A percentile compares a stretch with the other conserved stretches of the same genome.
Conservation (phyloP, 1,140 invertebrate genomes). For the Aphis gossypii region DNA sequence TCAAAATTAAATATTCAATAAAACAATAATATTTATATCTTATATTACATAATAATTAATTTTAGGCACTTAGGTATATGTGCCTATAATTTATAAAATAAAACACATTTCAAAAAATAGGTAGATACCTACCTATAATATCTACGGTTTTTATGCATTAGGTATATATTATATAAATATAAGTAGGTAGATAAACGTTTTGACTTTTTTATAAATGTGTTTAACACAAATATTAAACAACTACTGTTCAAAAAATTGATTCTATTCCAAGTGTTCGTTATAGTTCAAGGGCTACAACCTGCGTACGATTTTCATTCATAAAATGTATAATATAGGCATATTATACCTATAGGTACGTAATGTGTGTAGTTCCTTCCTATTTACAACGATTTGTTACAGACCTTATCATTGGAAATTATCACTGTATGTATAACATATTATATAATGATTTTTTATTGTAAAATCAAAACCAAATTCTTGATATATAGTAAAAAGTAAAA, state of each 20-base stretch:
- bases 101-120: neutral
- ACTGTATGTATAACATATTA: neutral
- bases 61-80: neutral
- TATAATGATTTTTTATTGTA: neutral
- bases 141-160: neutral
- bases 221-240: constrained; percentile 29
- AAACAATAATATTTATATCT: neutral
- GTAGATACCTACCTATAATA: neutral
- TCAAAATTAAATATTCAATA: neutral
- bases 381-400: constrained; percentile 30
- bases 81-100: neutral
- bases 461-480: neutral
- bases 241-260: constrained; percentile 4
- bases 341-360: neutral
- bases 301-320: neutral
- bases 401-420: no score
- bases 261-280: neutral
- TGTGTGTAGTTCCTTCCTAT: constrained; percentile 34
- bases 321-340: neutral
- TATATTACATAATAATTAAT: neutral
- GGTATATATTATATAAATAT: neutral
- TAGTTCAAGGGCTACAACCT: constrained; percentile 13
- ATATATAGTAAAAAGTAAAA: neutral
- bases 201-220: constrained; percentile 11
- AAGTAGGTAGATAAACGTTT: neutral